Conservation (phyloP, 2,797 vertebrate genomes). For the Arrhamphus sclerolepis region DNA sequence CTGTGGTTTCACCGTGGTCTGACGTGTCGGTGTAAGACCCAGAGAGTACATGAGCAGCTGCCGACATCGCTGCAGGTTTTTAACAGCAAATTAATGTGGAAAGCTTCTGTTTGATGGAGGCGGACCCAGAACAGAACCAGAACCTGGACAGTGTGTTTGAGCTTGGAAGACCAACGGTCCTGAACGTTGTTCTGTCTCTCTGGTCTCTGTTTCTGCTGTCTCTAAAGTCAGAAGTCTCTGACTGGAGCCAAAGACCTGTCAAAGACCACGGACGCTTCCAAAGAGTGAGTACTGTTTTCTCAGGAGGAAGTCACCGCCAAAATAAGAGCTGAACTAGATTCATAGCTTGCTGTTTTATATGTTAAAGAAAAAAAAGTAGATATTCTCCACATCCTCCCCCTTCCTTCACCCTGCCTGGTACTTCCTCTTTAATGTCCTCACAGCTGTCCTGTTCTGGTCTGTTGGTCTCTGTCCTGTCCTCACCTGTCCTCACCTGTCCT, state of each 20-base stretch:
- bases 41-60: too few relatives aligned
- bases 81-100: too few relatives aligned
- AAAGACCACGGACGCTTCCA: constrained; percentile 2
- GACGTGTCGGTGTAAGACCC: too few relatives aligned
- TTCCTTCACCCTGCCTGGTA: not conserved
- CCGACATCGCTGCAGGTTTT: too few relatives aligned
- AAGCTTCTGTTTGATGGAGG: too few relatives aligned
- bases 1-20: too few relatives aligned
- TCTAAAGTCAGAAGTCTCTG: constrained; percentile 12
- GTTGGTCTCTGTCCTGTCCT: too few relatives aligned
- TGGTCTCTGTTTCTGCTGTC: constrained; percentile 13
- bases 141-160: too few relatives aligned
- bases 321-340: too few relatives aligned
- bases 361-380: not conserved
- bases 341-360: not conserved
- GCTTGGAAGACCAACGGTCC: not conserved
- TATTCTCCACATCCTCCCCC: not conserved
- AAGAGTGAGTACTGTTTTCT: constrained; percentile 22
- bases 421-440: constrained; percentile 2
- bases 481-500: not conserved
- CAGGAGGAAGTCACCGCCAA: not conserved
- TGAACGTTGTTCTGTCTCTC: constrained; percentile 15
- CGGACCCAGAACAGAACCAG: too few relatives aligned
- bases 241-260: constrained; percentile 5
- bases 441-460: not conserved